Evolutionary conservation across 2,113 vertebrate genomes (phyloP), one percentile per base, ranked within the genome.

Genomic region (Bucco capensis): DNA sequence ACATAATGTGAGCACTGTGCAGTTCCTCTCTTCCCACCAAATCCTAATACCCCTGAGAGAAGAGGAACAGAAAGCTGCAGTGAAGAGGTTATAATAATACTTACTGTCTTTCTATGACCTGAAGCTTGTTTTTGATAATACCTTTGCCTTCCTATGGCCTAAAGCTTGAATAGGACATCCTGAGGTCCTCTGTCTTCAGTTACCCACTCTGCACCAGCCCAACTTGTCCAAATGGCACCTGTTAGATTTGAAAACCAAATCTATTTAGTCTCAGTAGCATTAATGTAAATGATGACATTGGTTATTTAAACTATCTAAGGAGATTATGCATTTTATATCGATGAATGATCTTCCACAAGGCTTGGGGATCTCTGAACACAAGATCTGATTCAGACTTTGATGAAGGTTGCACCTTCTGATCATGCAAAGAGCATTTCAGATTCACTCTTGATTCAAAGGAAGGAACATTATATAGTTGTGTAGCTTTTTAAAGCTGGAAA

Each of bases 171-270:
- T 2, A 56, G 28, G 33, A 33, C 28, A 8, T 79, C 24, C 33
- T 33, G 37, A 61, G 17, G 19, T 67, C n/a, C 53, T 73, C 54
- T 64, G 7, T 42, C 23, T 79, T 40, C 66, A 15, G 14, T 37
- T 37, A n/a, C 19, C 6, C 0, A 1, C 5, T 57, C 40, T 2
- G 1, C 5, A 62, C 31, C n/a, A n/a, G 54, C 62, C 60, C 27
- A 83, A 2, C 5, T 8, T 58, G 46, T 76, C n/a, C 54, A 90
- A 73, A 60, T 27, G 24, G 5, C 24, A 70, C 19, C 18, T 57
- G 24, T 53, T 33, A 57, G 10, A 58, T 67, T 54, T 77, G 38
- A 84, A 93, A 85, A 18, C 3, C 24, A 78, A 69, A 50, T 22
- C 8, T 38, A 27, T 65, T 61, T 49, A 5, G 30, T 38, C 11